Evolutionary conservation across 2,113 vertebrate species (phyloP).

Genomic region (Megaceryle torquata): DNA sequence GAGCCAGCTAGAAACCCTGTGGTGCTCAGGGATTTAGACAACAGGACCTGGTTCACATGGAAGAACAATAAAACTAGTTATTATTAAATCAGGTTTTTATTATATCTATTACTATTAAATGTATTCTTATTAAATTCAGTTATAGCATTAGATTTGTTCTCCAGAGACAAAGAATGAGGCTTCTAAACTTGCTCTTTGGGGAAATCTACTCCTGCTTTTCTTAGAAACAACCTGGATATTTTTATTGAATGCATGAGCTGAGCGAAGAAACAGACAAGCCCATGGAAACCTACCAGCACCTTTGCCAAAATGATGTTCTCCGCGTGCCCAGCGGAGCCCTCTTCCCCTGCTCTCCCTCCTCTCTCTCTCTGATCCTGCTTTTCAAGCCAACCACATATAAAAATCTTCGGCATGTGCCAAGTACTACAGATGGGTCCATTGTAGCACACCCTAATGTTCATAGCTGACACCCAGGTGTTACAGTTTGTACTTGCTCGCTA

Average conservation of each 20-base stretch:
- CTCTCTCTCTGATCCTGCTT: conserved; percentile 61
- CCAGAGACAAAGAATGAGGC: conserved; percentile 26
- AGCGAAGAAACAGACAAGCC: not conserved
- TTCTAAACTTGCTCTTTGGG: not conserved
- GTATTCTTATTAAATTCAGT: conserved; percentile 24
- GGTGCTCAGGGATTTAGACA: not conserved
- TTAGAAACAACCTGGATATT: conserved; percentile 45
- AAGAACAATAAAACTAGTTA: conserved; percentile 11
- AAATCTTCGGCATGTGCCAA: conserved; percentile 62
- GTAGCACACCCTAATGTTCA: conserved; percentile 70
- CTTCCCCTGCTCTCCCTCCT: conserved; percentile 57
- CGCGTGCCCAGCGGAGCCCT: conserved; percentile 18
- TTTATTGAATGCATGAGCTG: conserved; percentile 33
- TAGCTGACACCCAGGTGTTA: conserved; percentile 72
- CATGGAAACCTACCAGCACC: conserved; percentile 52
- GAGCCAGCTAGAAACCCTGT: not conserved
- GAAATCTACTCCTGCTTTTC: conserved; percentile 39
- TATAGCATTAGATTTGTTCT: not conserved
- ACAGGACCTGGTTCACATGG: not conserved
- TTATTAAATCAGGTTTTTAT: conserved; percentile 18
- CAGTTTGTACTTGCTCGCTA: conserved; percentile 66
- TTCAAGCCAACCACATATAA: conserved; percentile 68
- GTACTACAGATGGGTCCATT: conserved; percentile 71
- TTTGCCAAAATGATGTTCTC: conserved; percentile 62
- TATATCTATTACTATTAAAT: conserved; percentile 25